Base-by-base conservation (phyloP, 2,113 vertebrate species). In the Tupaia tana region DNA sequence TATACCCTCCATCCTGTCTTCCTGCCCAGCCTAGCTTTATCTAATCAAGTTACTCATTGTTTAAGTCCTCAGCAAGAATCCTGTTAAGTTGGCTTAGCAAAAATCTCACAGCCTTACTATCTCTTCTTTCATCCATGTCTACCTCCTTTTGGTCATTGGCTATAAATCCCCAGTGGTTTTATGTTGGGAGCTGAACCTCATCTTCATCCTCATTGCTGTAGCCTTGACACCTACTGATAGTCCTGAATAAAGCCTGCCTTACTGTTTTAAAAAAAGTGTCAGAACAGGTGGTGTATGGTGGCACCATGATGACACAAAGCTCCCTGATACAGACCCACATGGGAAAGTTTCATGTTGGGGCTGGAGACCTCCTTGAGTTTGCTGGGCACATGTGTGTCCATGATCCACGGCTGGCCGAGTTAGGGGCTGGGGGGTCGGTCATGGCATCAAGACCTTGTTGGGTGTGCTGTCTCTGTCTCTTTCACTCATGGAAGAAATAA, bases 181-280 rank as follows among this genome's bases (percentile, higher is more conserved):
- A 0, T 19, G 2, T 34, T 80, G 9, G 0, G 29, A 69, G 14
- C 14, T 22, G n/a, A 87, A 9, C 24, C 4, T 2, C 5, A 1
- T 27, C 66, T 15, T 25, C 58, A 29, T 87, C 22, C 59, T 3
- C 66, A 0, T 31, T 73, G 58, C 4, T 31, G 20, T n/a, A 59
- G 25, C 24, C 27, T 58, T 88, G 34, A 24, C 16, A 24, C 15
- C 29, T 11, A 34, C 14, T 34, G 77, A 4, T 81, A 73, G 9
- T 20, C 24, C 34, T 58, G 16, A 34, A 24, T 83, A n/a, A 66
- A 56, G 11, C 52, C 75, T 83, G 71, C 20, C 34, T 83, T 78
- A 31, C 9, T 86, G 58, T 27, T 27, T 67, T 13, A 27, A 10
- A 86, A 54, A 22, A 66, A 79, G 31, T 14, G n/a, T 64, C 34